phyloP scores from a whole-genome alignment of 1,140 invertebrate species.

The Aphelinus atriplicis region DNA sequence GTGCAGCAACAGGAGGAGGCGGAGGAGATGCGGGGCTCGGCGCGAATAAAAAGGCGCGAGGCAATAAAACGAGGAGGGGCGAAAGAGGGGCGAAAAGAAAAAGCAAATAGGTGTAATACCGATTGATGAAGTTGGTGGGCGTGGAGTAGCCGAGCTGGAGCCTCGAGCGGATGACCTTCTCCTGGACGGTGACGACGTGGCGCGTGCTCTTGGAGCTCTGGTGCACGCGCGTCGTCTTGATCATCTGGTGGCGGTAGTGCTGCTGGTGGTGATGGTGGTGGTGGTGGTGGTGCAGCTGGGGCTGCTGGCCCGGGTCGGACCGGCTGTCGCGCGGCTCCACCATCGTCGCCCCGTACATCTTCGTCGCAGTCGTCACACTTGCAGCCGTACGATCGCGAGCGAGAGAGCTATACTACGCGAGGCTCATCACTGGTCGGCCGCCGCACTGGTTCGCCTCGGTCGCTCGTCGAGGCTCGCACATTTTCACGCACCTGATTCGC shows the following conservation, averaged over 20 bases:
- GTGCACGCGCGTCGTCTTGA: conserved; percentile 61
- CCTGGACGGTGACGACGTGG: conserved; percentile 63
- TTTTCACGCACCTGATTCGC: conserved; percentile 31
- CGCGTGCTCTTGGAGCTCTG: conserved; percentile 55
- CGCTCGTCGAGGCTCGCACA: too few relatives aligned
- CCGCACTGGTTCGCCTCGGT: not conserved
- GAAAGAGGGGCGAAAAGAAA: not conserved
- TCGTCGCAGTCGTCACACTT: not conserved
- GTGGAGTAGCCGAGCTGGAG: conserved; percentile 65
- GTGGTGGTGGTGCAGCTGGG: conserved; percentile 16
- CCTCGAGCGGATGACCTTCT: conserved; percentile 63
- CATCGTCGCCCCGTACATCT: conserved; percentile 59
- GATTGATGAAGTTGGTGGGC: conserved; percentile 64
- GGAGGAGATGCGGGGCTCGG: too few relatives aligned
- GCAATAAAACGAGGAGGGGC: too few relatives aligned
- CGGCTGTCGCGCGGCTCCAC: conserved; percentile 57
- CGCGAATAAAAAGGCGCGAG: too few relatives aligned
- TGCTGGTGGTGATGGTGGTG: conserved; percentile 50
- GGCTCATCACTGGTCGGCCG: conserved; percentile 1
- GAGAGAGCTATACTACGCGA: not conserved
- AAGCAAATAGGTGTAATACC: conserved; percentile 51
- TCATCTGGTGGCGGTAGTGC: conserved; percentile 61
- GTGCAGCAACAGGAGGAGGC: too few relatives aligned
- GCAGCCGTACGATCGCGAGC: conserved; percentile 2
- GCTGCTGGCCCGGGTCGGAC: conserved; percentile 1